phyloP scores from a whole-genome alignment of 2,797 vertebrate species.

The Moxostoma hubbsi region DNA sequence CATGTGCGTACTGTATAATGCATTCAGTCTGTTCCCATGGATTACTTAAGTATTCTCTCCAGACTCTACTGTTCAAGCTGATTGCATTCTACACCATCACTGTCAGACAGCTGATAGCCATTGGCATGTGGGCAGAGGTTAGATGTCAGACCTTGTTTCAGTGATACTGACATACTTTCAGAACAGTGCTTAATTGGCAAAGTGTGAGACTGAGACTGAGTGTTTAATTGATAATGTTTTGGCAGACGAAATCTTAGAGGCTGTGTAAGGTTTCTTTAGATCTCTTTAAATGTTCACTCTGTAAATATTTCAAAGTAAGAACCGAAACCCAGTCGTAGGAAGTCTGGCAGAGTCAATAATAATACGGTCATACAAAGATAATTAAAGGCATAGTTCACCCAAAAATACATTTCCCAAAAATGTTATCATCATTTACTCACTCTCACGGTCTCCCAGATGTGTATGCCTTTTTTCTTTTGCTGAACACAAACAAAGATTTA shows the following conservation, averaged over 20 bases:
- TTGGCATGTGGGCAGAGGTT: constrained; percentile 2
- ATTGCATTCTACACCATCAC: background rate
- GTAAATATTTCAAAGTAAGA: constrained; percentile 51
- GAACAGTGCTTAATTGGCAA: constrained; percentile 40
- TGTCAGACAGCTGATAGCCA: constrained; percentile 11
- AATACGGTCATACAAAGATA: background rate
- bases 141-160: constrained; percentile 33
- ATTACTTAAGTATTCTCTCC: background rate
- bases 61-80: background rate
- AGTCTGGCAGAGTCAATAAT: background rate
- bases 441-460: no score
- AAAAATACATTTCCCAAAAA: no score
- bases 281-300: constrained; percentile 31
- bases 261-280: constrained; percentile 51
- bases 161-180: constrained; percentile 32
- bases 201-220: constrained; percentile 10
- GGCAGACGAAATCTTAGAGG: constrained; percentile 33
- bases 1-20: background rate
- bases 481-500: no score
- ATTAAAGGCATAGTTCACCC: background rate
- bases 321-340: background rate
- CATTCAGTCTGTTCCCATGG: background rate
- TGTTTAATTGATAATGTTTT: constrained; percentile 52
- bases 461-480: no score
- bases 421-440: no score